Evolutionary conservation across 1,140 invertebrate species (phyloP), one percentile per base, ranked within the genome.

Genomic region (Aleiodes sp.): DNA sequence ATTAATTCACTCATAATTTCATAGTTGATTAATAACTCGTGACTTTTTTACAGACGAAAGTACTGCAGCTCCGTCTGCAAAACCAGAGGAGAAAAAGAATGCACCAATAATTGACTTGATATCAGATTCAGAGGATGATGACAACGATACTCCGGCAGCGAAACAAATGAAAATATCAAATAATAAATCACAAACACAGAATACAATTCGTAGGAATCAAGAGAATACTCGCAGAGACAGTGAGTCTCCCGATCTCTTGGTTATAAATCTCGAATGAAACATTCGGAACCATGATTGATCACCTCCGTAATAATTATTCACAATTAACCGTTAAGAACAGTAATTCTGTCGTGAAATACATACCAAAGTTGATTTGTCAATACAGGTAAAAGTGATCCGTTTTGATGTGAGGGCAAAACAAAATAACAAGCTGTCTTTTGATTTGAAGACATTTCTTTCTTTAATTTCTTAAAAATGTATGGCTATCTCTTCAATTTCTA

Each of bases 211-310:
- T 60, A 84, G 28, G 8, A 84, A 76, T 65, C 76, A 81, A 60
- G 75, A 76, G 72, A 82, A 79, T 41, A 85, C 85, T 43, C 86
- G 81, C 56, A 86, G 83, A 76, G 85, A 83, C 24, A 86, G 85
- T 21, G 82, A 85, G 73, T 85, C 82, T n/a, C 83, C 83, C 10
- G 84, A 85, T 62, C 75, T 84, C 9, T 84, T 86, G 83, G 84
- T 86, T 68, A 86, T 86, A 39, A 84, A 86, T 76, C 74, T 85
- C 76, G 84, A 86, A 70, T 85, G 80, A 82, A 7, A 43, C 52
- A 29, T 66, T 21, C 46, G 21, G 10, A 24, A 4, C 26, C 14
- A 2, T 52, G 12, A 52, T 24, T 52, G 29, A 39, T 19, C 4
- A 39, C 33, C 29, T 31, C 28, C 12, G 6, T 7, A 52, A 21